A percentile compares a stretch with the other conserved stretches of the same genome.
phyloP scores from a whole-genome alignment of 2,797 vertebrate genomes.

The Typhlichthys subterraneus region DNA sequence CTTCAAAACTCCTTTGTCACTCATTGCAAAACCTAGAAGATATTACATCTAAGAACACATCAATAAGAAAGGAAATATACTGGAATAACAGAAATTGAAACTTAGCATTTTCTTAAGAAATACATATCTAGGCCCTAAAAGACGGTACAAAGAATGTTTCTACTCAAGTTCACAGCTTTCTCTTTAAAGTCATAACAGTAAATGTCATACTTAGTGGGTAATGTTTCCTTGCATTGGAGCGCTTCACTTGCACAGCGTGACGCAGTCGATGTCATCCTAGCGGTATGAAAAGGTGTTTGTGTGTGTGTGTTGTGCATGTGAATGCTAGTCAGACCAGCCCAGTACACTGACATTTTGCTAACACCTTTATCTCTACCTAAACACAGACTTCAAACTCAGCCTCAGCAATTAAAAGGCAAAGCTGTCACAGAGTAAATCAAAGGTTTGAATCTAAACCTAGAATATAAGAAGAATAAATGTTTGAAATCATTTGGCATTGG shows the following conservation, averaged over 20 bases:
- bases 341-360: constrained; percentile 68
- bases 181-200: constrained; percentile 54
- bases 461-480: constrained; percentile 42
- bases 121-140: too few species aligned
- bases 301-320: constrained; percentile 32
- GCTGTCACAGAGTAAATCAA: constrained; percentile 56
- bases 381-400: constrained; percentile 50
- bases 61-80: not conserved
- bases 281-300: constrained; percentile 55
- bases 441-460: constrained; percentile 46
- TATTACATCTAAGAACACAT: constrained; percentile 5
- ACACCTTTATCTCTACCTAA: constrained; percentile 58
- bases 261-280: constrained; percentile 68
- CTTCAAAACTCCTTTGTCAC: not conserved
- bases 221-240: constrained; percentile 58
- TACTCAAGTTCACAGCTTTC: constrained; percentile 44
- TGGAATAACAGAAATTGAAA: constrained; percentile 5
- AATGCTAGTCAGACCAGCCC: constrained; percentile 74
- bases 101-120: constrained; percentile 5
- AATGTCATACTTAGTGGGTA: constrained; percentile 71
- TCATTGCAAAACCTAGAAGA: not conserved
- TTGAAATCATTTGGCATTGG: constrained; percentile 66
- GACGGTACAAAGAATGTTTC: constrained; percentile 56
- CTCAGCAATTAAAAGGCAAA: constrained; percentile 57
- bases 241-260: constrained; percentile 72